Evolutionary conservation across 2,888 invertebrate genomes (phyloP), one percentile per base, ranked within the genome.

Genomic region (Octodonta nipae): DNA sequence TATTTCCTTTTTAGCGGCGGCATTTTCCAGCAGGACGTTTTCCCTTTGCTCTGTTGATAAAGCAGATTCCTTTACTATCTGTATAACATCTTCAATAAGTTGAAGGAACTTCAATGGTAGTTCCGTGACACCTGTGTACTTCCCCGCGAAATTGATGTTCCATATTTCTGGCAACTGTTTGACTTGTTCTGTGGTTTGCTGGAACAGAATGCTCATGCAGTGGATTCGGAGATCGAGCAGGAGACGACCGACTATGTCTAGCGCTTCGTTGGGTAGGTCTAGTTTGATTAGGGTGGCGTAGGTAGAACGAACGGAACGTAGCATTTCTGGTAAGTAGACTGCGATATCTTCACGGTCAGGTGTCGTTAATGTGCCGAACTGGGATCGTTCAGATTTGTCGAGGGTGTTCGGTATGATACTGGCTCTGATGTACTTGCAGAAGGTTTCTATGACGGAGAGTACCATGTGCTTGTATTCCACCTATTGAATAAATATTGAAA

Each of bases 151-250:
- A 43, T 84, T 82, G 38, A 89, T 75, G 50, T 76, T 73, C 92
- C 92, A 93, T 0, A 75, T 80, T 65, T 93, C 93, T 43, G 72
- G 72, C 13, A 89, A 62, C 15, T 71, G 70, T 48, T 75, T 74
- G 16, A 87, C 75, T 43, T 80, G 81, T 41, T 81, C 78, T 11
- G 79, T 78, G 1, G 88, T 79, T 50, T 88, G 83, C 50, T 83
- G 83, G 35, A 93, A 78, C 42, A 91, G 72, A 38, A 81, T 78
- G 5, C 76, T 72, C 69, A 92, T 79, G 45, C 89, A 88, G 58
- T 86, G 81, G 34, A 86, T 68, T 42, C 89, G 74, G 50, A 92
- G 73, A 56, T 92, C 87, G 57, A 88, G 79, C 43, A 91, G 79
- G 26, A 92, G 71, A 42, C 75, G 75, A 50, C 84, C 81, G 30